These are phyloP conservation scores for Rhynchophorus ferrugineus DNA, from an alignment of 1,140 invertebrate species.

Conservation along the genomic window DNA sequence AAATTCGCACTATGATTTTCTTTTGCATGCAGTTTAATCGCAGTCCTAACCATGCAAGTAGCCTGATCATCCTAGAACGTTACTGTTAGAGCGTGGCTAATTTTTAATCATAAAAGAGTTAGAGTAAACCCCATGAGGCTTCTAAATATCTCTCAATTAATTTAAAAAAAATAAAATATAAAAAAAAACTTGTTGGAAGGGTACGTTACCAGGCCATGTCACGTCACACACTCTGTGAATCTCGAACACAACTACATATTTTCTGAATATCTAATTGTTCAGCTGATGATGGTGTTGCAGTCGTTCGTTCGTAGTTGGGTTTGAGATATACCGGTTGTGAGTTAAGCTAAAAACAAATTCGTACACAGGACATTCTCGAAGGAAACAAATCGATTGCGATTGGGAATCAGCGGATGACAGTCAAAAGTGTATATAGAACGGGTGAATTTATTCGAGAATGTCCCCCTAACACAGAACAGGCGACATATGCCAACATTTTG, in stretches of 20 bases:
- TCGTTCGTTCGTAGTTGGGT: background rate
- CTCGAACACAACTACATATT: no score
- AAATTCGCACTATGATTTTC: background rate
- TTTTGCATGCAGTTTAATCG: no score
- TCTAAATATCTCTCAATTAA: conserved; percentile 30
- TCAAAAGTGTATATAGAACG: background rate
- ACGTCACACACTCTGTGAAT: conserved; percentile 18
- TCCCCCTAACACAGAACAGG: conserved; percentile 11
- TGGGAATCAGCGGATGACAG: background rate
- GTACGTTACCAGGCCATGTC: conserved; percentile 31
- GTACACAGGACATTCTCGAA: conserved; percentile 14
- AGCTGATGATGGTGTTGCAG: background rate
- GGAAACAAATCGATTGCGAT: background rate
- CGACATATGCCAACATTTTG: conserved; percentile 19
- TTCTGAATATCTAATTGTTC: conserved; percentile 3
- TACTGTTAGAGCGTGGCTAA: conserved; percentile 15
- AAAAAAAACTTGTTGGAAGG: conserved; percentile 35
- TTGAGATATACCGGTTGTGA: conserved; percentile 29
- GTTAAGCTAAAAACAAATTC: conserved; percentile 32
- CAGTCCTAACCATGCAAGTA: no score
- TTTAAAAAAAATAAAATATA: conserved; percentile 9
- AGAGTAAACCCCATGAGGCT: conserved; percentile 35
- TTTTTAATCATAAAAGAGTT: conserved; percentile 25
- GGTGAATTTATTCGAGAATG: conserved; percentile 9
- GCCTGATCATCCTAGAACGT: no score